Conservation (phyloP, 1,140 invertebrate genomes). For the Lucilia sericata region DNA sequence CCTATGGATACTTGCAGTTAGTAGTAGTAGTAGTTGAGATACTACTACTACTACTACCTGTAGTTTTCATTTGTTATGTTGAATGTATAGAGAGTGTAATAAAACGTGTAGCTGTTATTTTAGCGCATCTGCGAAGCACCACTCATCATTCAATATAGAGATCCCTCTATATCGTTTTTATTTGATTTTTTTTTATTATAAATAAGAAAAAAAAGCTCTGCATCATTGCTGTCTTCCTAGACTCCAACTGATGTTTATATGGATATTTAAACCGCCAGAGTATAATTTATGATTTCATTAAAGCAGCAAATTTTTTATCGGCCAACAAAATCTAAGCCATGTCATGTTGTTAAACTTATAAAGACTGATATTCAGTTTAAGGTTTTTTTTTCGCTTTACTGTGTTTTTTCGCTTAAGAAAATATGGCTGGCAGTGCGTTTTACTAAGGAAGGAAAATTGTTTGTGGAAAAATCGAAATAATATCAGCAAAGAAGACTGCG, state of each 20-base stretch:
- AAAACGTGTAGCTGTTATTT: constrained; percentile 23
- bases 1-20: background rate
- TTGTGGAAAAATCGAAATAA: background rate
- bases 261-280: constrained; percentile 17
- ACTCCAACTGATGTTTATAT: background rate
- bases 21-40: background rate
- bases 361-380: constrained; percentile 10
- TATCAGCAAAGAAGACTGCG: background rate
- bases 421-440: background rate
- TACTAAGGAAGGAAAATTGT: background rate
- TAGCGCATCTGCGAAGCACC: constrained; percentile 21
- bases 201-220: background rate
- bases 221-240: constrained; percentile 2
- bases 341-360: constrained; percentile 33
- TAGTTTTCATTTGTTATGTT: background rate
- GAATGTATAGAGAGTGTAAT: background rate
- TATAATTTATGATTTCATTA: constrained; percentile 67
- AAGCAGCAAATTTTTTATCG: constrained; percentile 64
- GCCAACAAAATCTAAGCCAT: constrained; percentile 53
- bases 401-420: background rate
- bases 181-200: background rate
- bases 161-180: background rate
- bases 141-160: background rate
- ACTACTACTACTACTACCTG: background rate
- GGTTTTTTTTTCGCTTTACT: background rate